A percentile compares a stretch with the other conserved stretches of the same genome.
Evolutionary conservation across 2,113 vertebrate genomes (phyloP).

Genomic region (Odontophorus gujanensis): DNA sequence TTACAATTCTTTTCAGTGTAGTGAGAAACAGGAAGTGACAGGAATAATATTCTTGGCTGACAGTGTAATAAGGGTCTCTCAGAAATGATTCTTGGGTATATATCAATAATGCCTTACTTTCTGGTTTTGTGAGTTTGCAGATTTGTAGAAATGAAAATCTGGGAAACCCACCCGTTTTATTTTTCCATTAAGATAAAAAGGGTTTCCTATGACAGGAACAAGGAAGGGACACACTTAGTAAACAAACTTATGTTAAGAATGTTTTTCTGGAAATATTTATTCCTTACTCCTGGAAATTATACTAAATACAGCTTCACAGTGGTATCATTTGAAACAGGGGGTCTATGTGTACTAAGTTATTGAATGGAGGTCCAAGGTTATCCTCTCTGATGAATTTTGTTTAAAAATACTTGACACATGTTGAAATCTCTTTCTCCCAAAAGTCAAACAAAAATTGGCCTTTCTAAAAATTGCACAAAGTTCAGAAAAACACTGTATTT

Average conservation of each 20-base stretch:
- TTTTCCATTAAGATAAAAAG: conserved; percentile 24
- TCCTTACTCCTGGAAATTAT: conserved; percentile 18
- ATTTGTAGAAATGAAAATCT: background rate
- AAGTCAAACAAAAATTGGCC: conserved; percentile 30
- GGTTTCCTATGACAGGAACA: background rate
- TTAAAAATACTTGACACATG: conserved; percentile 43
- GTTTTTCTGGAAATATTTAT: conserved; percentile 39
- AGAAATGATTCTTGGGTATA: background rate
- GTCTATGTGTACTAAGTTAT: background rate
- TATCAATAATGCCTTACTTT: background rate
- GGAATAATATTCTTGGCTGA: conserved; percentile 31
- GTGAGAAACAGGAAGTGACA: conserved; percentile 61
- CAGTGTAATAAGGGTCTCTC: background rate
- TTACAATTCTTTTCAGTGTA: background rate
- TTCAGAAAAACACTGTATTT: background rate
- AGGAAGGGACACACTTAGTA: conserved; percentile 24
- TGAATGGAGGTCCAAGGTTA: conserved; percentile 51
- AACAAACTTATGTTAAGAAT: conserved; percentile 6
- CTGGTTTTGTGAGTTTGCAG: background rate
- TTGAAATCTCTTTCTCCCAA: conserved; percentile 35
- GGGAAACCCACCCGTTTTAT: background rate
- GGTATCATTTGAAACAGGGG: conserved; percentile 21
- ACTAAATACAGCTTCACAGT: conserved; percentile 28
- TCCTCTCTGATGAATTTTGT: conserved; percentile 53
- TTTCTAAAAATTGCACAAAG: background rate